Percentiles rank a stretch among this genome's conserved stretches.
phyloP scores from a whole-genome alignment of 2,888 invertebrate species.

The Pocota personata region DNA sequence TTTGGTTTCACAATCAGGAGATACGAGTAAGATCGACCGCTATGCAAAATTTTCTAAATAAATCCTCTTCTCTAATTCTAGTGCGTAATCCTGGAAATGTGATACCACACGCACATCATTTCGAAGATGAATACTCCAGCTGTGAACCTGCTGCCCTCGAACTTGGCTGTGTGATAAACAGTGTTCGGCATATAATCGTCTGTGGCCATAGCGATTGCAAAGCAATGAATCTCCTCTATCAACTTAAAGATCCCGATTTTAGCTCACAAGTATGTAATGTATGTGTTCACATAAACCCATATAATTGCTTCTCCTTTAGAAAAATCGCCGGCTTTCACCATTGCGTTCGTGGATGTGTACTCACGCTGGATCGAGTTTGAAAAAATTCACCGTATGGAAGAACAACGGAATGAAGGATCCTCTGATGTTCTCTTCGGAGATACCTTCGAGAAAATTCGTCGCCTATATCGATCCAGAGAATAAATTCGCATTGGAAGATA shows the following conservation, averaged over 20 bases:
- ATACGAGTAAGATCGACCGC: too few species aligned
- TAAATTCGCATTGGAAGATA: slow-evolving; percentile 94
- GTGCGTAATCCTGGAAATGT: slow-evolving; percentile 98
- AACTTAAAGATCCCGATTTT: slow-evolving; percentile 90
- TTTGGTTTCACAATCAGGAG: too few species aligned
- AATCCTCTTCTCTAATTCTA: too few species aligned
- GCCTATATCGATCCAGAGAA: slow-evolving; percentile 97
- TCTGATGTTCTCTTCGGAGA: slow-evolving; percentile 93
- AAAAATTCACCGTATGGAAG: slow-evolving; percentile 91
- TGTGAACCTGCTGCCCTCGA: slow-evolving; percentile 98
- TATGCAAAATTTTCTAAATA: too few species aligned
- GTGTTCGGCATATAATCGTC: slow-evolving; percentile 95
- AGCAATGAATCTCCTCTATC: slow-evolving; percentile 96
- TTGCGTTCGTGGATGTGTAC: slow-evolving; percentile 95
- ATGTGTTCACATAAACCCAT: not conserved
- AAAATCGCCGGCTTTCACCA: slow-evolving; percentile 92
- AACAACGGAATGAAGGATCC: slow-evolving; percentile 86
- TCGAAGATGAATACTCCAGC: slow-evolving; percentile 92
- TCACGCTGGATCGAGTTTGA: slow-evolving; percentile 91
- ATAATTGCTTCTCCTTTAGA: slow-evolving; percentile 78
- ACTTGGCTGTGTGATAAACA: slow-evolving; percentile 95
- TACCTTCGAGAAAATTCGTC: slow-evolving; percentile 93
- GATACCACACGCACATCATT: slow-evolving; percentile 95
- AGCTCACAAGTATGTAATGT: slow-evolving; percentile 85
- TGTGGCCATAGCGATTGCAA: slow-evolving; percentile 99